These are phyloP conservation scores for Argyresthia albistria DNA, from an alignment of 2,888 invertebrate species.

Conservation along the genomic window DNA sequence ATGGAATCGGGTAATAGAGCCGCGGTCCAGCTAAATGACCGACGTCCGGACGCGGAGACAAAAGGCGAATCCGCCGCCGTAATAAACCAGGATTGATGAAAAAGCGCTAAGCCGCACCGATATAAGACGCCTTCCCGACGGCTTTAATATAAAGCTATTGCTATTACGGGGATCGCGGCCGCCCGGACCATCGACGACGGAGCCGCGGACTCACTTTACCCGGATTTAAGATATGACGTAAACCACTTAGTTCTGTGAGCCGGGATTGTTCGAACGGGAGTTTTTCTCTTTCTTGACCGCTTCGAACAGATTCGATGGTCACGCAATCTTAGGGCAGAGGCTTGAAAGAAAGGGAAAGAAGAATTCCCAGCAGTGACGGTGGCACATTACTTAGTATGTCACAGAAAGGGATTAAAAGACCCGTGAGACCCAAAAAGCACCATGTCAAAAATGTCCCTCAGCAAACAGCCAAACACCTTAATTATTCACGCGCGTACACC, in stretches of 20 bases:
- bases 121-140: constrained; percentile 61
- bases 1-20: constrained; percentile 62
- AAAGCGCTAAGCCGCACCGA: constrained; percentile 75
- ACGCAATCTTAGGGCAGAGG: background rate
- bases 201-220: constrained; percentile 59
- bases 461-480: constrained; percentile 26
- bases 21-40: constrained; percentile 66
- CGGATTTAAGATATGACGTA: constrained; percentile 72
- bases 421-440: background rate
- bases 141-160: constrained; percentile 72
- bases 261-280: constrained; percentile 44
- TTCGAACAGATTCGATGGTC: background rate
- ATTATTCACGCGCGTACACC: constrained; percentile 43
- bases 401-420: background rate
- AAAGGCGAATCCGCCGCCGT: constrained; percentile 62
- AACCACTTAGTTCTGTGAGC: constrained; percentile 51
- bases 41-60: constrained; percentile 60
- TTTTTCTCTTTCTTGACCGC: constrained; percentile 19
- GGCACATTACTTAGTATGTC: too few relatives aligned
- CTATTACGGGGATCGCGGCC: constrained; percentile 66
- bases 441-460: background rate
- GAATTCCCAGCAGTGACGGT: too few relatives aligned
- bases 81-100: constrained; percentile 75
- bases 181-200: constrained; percentile 49
- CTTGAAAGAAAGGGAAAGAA: too few relatives aligned